Base-by-base conservation (phyloP, 2,888 invertebrate species). In the Parochlus steinenii region DNA sequence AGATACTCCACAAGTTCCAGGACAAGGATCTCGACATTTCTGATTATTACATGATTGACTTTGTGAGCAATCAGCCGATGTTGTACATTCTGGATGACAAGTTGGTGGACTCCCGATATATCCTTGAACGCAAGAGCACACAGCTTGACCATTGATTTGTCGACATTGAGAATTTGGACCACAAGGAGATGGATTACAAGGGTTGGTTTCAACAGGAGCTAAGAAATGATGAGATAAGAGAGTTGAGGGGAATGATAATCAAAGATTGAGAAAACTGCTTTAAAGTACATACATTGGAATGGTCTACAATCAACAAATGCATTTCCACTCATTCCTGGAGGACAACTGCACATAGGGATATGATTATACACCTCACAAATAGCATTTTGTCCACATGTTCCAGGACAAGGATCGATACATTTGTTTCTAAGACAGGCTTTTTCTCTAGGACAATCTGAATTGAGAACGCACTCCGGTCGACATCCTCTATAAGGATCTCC, bases 21-120 rank as follows among this genome's bases (percentile, higher is more conserved):
- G 70, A 48, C 85, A 85, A n/a, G 85, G 83, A 53, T 83, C 72
- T 19, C 71, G 62, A 51, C 86, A 86, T 58, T 78, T 79, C 51
- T 75, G 74, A 50, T 81, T 82, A 35, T 69, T 70, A 48, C 82
- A 83, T 4, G 81, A 75, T 58, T 76, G 68, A 44, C 68, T 74
- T 29, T 73, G 69, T 4, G 70, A 54, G 54, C 85, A 85, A 52
- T 83, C 82, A 1, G 76, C 68, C 51, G 74, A 80, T 4, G 73
- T 65, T 24, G 71, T 64, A 51, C 81, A 82, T 56, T 81, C 80
- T 11, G 81, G 80, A 47, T 80, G 63, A 49, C 82, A 83, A 7
- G 72, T 68, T 3, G 82, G 82, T 25, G 85, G 82, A 43, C 67
- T 69, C 42, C 85, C 82, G 29, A 76, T 65, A 50, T 65, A 82